Conservation (phyloP, 2,888 invertebrate genomes). For the Zeuzera pyrina region DNA sequence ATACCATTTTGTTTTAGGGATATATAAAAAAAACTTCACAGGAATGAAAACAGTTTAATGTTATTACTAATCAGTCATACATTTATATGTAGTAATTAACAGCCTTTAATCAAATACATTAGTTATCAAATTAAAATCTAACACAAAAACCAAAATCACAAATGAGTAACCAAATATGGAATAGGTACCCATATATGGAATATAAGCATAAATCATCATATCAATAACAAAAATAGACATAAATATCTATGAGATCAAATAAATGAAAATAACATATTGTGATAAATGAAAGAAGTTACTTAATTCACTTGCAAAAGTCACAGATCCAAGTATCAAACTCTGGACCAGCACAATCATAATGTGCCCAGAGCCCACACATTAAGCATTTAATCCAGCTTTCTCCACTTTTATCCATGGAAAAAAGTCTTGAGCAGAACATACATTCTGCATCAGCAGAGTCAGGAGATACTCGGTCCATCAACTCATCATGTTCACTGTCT, state of each 20-base stretch:
- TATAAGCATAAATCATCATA: slow-evolving; percentile 12
- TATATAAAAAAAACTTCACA: not conserved
- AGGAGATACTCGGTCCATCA: slow-evolving; percentile 9
- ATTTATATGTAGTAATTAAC: slow-evolving; percentile 2
- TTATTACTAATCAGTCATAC: slow-evolving; percentile 5
- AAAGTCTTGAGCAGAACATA: slow-evolving; percentile 11
- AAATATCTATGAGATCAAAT: slow-evolving; percentile 13
- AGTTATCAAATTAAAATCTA: slow-evolving; percentile 13
- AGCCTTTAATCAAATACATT: slow-evolving; percentile 6
- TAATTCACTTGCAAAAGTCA: slow-evolving; percentile 13
- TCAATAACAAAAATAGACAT: slow-evolving; percentile 10
- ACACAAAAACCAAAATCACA: slow-evolving; percentile 15
- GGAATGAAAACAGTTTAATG: slow-evolving; percentile 4
- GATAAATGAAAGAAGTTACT: slow-evolving; percentile 9
- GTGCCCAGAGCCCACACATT: slow-evolving; percentile 9
- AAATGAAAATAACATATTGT: slow-evolving; percentile 11
- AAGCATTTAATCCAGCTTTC: slow-evolving; percentile 11
- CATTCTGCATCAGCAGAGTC: slow-evolving; percentile 10
- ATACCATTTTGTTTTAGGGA: slow-evolving; percentile 1
- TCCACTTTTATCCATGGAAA: slow-evolving; percentile 9
- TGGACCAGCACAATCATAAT: slow-evolving; percentile 11
- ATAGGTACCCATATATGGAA: slow-evolving; percentile 14
- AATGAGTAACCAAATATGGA: slow-evolving; percentile 15
- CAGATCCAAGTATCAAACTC: slow-evolving; percentile 7
- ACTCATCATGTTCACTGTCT: slow-evolving; percentile 10